These are phyloP conservation scores for Willisornis vidua DNA, from an alignment of 2,113 vertebrate genomes.

Conservation along the genomic window DNA sequence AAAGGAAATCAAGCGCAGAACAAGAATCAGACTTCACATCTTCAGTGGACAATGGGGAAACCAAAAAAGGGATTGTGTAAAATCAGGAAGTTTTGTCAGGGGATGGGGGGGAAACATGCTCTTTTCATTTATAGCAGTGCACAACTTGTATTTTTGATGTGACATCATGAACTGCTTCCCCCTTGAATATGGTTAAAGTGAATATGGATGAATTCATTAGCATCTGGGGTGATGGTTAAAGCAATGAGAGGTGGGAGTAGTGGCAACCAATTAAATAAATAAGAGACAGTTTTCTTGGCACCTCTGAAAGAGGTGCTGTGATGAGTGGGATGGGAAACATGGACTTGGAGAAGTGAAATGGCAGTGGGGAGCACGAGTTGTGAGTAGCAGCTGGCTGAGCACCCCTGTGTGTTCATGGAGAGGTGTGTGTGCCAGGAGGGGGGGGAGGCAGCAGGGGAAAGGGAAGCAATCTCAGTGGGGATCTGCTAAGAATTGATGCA, in stretches of 20 bases:
- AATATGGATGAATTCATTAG: not conserved
- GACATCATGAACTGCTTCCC: not conserved
- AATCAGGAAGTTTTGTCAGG: not conserved
- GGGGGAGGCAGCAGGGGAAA: not conserved
- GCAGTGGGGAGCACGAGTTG: not conserved
- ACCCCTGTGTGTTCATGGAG: rapidly evolving
- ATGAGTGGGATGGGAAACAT: not conserved
- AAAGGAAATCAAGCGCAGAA: not conserved
- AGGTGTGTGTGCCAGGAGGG: not conserved
- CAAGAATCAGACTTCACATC: constrained; percentile 40
- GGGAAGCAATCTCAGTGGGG: not conserved
- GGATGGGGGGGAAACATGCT: rapidly evolving
- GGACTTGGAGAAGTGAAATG: not conserved
- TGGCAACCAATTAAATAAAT: not conserved
- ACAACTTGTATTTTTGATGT: not conserved
- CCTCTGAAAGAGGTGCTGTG: not conserved
- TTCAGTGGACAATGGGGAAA: not conserved
- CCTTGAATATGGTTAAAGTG: not conserved
- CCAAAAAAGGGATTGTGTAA: constrained; percentile 36
- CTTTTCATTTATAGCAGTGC: not conserved
- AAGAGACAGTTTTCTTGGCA: not conserved
- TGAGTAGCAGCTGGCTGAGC: not conserved
- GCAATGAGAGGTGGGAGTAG: not conserved
- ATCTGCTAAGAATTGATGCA: not conserved
- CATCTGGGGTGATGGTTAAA: not conserved